Evolutionary conservation across 53 echinoderm and acorn worm genomes (phyloP), one percentile per base, ranked within the genome.

Genomic region (Henricia sp.): DNA sequence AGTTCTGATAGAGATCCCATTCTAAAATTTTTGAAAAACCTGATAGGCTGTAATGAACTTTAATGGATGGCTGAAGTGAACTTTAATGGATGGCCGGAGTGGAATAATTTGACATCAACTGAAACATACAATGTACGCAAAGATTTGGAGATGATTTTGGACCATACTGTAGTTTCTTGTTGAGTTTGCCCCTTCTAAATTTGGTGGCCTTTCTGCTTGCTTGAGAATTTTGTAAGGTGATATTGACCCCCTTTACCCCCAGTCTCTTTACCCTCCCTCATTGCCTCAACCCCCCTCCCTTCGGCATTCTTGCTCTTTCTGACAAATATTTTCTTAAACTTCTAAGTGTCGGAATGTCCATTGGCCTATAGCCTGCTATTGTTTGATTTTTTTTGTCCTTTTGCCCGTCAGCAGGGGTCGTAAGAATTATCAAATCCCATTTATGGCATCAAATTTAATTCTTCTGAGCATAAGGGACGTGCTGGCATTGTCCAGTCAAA

Each of bases 261-360:
- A 72, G 0, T 72, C 2, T 29, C 48, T 26, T 6, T 65, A 10
- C 66, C 39, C 21, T 21, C 48, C 35, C 19, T 19, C 33, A 11
- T 33, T 0, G 2, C 35, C 36, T 30, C 30, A 13, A 33, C 38
- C 74, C 16, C 24, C 35, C 16, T 50, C 4, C 1, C 13, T 27
- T 21, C 20, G 10, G 11, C 28, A 10, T 16, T 60, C 62, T 60
- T 21, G 9, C 62, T 60, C 62, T 60, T 27, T 60, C 23, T 27
- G 8, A 20, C 55, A 55, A 55, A 55, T 44, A 39, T 68, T 68
- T 11, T 23, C 42, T 17, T 43, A 38, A 6, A 5, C 16, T 58
- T 17, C 2, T 38, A 63, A 64, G 80, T 80, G 44, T 80, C 21
- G 80, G 80, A 80, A 80, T 64, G 80, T 48, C 50, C 80, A 80